Conservation (phyloP, 2,113 vertebrate species). For the Lontra canadensis region DNA sequence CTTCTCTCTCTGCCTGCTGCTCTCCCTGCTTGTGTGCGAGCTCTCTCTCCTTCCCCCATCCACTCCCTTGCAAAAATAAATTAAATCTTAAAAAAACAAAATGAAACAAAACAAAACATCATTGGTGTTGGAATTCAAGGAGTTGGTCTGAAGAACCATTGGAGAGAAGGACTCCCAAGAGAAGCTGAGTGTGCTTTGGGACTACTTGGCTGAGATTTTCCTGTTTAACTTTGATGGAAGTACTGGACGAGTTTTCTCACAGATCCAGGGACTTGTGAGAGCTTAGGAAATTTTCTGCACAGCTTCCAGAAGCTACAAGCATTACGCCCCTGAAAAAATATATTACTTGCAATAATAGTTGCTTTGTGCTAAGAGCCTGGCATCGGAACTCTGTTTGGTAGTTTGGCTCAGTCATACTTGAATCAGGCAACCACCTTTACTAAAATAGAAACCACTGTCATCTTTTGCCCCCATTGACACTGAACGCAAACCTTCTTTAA, state of each 20-base stretch:
- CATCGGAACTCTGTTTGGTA: background rate
- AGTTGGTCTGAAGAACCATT: slow-evolving; percentile 35
- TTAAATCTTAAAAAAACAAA: background rate
- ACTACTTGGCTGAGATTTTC: background rate
- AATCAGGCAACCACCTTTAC: background rate
- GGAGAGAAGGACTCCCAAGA: background rate
- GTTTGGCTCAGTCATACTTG: background rate
- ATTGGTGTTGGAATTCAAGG: slow-evolving; percentile 24
- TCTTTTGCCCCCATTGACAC: background rate
- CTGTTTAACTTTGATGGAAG: background rate
- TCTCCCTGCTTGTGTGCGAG: background rate
- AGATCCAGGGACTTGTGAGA: background rate
- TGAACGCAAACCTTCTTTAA: background rate
- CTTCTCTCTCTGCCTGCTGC: background rate
- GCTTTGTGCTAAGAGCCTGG: background rate
- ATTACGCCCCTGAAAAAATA: background rate
- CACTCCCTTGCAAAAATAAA: background rate
- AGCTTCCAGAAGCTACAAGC: background rate
- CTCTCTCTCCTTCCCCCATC: background rate
- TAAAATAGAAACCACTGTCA: background rate
- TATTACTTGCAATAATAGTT: background rate
- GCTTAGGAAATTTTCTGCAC: background rate
- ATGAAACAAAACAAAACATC: background rate
- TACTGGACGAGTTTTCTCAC: background rate
- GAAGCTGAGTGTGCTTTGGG: background rate